Evolutionary conservation across 2,888 invertebrate species (phyloP).

Genomic region (Eristalis pertinax): DNA sequence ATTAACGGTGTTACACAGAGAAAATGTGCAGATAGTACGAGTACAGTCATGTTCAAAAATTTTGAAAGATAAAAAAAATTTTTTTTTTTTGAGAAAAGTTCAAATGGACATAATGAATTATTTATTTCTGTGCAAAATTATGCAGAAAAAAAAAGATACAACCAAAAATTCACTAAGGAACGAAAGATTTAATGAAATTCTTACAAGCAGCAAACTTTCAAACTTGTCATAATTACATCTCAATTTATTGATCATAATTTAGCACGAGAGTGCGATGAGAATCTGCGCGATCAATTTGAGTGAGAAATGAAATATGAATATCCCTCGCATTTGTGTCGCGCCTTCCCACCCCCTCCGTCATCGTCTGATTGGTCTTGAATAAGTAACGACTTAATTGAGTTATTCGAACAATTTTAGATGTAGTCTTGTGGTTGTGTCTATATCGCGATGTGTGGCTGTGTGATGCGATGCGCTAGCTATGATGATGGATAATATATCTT

Average conservation of each 20-base stretch:
- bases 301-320: constrained; percentile 6
- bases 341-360: no score
- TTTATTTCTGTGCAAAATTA: constrained; percentile 2
- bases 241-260: constrained; percentile 14
- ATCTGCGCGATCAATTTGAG: not conserved
- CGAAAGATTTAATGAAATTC: not conserved
- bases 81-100: not conserved
- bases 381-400: not conserved
- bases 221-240: constrained; percentile 1
- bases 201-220: not conserved
- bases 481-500: constrained; percentile 4
- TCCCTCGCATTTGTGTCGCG: not conserved
- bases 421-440: not conserved
- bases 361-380: not conserved
- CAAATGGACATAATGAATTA: not conserved
- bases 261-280: not conserved
- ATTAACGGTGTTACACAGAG: not conserved
- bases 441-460: not conserved
- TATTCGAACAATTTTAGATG: not conserved
- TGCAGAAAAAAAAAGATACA: not conserved
- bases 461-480: not conserved
- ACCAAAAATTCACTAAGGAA: no score
- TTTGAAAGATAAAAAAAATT: not conserved
- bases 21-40: not conserved
- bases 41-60: not conserved